These are phyloP conservation scores for Geodia barretti DNA, from an alignment of 37 sponge, comb jelly and placozoan genomes.

Conservation along the genomic window DNA sequence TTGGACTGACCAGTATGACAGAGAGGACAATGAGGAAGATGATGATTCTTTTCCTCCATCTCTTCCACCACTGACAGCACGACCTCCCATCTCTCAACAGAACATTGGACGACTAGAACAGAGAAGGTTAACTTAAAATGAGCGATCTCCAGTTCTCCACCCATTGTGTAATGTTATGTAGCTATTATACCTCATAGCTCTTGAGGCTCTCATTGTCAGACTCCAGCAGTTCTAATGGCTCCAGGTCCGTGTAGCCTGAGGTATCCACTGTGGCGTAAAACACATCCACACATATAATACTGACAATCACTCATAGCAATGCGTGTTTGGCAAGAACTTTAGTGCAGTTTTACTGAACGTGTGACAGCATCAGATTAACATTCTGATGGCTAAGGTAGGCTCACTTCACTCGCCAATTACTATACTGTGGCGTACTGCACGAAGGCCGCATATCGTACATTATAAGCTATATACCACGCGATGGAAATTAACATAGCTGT, in stretches of 20 bases:
- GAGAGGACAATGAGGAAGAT: not conserved
- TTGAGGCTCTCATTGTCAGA: constrained; percentile 43
- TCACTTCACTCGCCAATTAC: too few species aligned
- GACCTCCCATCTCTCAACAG: not conserved
- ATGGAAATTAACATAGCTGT: too few species aligned
- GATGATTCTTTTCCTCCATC: constrained; percentile 7
- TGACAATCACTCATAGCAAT: too few species aligned
- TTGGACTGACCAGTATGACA: constrained; percentile 34
- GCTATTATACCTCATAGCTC: constrained; percentile 32
- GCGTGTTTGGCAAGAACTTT: too few species aligned
- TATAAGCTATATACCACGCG: too few species aligned
- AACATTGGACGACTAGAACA: not conserved
- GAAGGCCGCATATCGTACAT: too few species aligned
- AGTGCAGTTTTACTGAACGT: too few species aligned
- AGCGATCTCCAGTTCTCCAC: not conserved
- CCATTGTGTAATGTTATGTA: too few species aligned
- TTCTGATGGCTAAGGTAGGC: too few species aligned
- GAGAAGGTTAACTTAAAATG: not conserved
- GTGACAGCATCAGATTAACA: too few species aligned
- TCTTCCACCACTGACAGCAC: not conserved
- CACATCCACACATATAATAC: not conserved
- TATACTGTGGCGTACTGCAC: too few species aligned
- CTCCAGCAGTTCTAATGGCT: constrained; percentile 38
- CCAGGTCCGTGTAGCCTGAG: constrained; percentile 23
- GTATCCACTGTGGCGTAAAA: too few species aligned